Evolutionary conservation across 2,797 vertebrate species (phyloP).

Genomic region (Chelonia mydas): DNA sequence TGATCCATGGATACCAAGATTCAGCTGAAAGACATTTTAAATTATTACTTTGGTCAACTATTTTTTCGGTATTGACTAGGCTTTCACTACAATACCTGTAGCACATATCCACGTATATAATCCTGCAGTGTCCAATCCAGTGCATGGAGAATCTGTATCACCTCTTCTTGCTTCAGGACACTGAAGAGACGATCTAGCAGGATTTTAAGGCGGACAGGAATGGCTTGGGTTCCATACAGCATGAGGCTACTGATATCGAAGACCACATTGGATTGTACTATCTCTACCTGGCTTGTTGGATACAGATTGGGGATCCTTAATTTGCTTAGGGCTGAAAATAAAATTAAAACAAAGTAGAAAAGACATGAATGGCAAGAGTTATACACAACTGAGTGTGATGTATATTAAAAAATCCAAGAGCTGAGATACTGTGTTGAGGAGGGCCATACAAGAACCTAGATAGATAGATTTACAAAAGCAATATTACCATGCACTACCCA

Average conservation of each 20-base stretch:
- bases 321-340: constrained; percentile 91
- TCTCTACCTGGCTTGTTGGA: constrained; percentile 95
- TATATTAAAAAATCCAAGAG: neutral
- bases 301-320: constrained; percentile 92
- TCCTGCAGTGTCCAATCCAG: constrained; percentile 97
- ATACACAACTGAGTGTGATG: neutral
- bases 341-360: constrained; percentile 37
- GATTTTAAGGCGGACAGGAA: constrained; percentile 96
- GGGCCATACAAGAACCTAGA: neutral
- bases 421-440: neutral
- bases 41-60: neutral
- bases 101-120: constrained; percentile 96
- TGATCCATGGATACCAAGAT: neutral
- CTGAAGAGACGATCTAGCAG: constrained; percentile 97
- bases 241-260: constrained; percentile 98
- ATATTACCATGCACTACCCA: constrained; percentile 97
- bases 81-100: constrained; percentile 87
- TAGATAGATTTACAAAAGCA: constrained; percentile 32
- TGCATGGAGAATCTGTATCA: constrained; percentile 94
- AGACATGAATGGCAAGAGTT: neutral
- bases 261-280: constrained; percentile 97
- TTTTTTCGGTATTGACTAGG: neutral
- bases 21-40: neutral
- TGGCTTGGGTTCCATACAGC: constrained; percentile 95
- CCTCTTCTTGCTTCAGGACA: constrained; percentile 95